phyloP scores from a whole-genome alignment of 2,113 vertebrate species.

The Montifringilla adamsi region DNA sequence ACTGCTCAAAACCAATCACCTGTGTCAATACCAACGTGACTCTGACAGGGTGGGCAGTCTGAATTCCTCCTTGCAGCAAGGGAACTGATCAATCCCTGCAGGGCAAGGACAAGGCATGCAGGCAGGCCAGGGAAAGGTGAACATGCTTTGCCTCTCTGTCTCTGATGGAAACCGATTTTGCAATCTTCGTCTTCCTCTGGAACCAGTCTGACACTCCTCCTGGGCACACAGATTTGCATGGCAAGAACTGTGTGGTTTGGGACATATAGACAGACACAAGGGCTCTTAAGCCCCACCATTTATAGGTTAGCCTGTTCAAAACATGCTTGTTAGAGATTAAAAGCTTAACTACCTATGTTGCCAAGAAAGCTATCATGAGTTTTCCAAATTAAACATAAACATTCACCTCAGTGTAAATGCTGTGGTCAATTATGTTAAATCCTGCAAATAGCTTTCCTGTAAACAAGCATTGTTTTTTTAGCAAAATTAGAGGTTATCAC shows the following conservation, averaged over 20 bases:
- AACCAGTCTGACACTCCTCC: neutral
- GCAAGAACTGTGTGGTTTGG: constrained; percentile 17
- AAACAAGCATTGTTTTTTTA: constrained; percentile 50
- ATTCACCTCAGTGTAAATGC: constrained; percentile 62
- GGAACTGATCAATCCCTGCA: neutral
- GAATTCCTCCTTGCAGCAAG: neutral
- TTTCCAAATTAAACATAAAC: constrained; percentile 64
- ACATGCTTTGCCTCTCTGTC: neutral
- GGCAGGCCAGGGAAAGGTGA: neutral
- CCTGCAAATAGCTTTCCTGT: constrained; percentile 59
- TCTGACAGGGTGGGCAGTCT: neutral
- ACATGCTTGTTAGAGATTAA: constrained; percentile 55
- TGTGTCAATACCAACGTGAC: neutral
- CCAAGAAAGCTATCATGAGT: constrained; percentile 29
- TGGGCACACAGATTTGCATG: neutral
- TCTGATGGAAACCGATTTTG: neutral
- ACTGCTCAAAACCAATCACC: neutral
- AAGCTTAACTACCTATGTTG: constrained; percentile 53
- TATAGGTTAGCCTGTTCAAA: constrained; percentile 38
- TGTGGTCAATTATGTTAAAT: constrained; percentile 65
- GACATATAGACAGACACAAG: constrained; percentile 40
- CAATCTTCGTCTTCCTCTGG: neutral
- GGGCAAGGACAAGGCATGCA: neutral
- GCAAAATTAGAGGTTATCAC: constrained; percentile 15
- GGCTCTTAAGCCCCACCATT: constrained; percentile 31